Evolutionary conservation across 2,797 vertebrate genomes (phyloP).

Genomic region (Micropoecilia bifurca): DNA sequence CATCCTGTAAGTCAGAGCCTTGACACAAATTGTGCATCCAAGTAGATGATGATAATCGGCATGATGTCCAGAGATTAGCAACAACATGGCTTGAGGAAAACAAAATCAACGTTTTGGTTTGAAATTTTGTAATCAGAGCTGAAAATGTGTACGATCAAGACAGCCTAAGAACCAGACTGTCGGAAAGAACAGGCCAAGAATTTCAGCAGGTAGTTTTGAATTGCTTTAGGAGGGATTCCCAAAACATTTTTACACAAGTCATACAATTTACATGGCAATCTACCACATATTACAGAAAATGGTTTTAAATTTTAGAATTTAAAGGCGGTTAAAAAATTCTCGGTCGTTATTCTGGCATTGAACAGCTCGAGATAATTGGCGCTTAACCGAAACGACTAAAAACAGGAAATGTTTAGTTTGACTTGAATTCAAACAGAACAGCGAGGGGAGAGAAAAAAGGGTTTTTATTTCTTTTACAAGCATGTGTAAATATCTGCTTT

Average conservation of each 20-base stretch:
- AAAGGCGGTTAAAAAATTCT: neutral
- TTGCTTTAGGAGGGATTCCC: neutral
- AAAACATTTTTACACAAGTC: neutral
- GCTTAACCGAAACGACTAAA: neutral
- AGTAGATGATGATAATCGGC: neutral
- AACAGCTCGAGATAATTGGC: neutral
- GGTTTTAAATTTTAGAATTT: neutral
- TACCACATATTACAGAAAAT: neutral
- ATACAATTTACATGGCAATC: neutral
- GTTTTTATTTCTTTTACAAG: neutral
- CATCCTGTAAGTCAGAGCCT: neutral
- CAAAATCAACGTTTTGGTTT: too few relatives aligned
- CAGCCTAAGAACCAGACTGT: neutral
- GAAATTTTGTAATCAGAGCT: neutral
- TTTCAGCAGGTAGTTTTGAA: neutral
- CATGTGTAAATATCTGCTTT: neutral
- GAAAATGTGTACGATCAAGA: neutral
- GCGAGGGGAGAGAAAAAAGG: neutral
- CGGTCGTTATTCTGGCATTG: neutral
- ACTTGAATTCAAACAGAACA: neutral
- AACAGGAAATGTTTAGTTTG: neutral
- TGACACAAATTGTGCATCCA: neutral
- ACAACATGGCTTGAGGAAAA: neutral
- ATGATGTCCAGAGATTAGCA: neutral
- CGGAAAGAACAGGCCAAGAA: neutral